Evolutionary conservation across 2,888 invertebrate genomes (phyloP).

Genomic region (Epistrophe eligans): DNA sequence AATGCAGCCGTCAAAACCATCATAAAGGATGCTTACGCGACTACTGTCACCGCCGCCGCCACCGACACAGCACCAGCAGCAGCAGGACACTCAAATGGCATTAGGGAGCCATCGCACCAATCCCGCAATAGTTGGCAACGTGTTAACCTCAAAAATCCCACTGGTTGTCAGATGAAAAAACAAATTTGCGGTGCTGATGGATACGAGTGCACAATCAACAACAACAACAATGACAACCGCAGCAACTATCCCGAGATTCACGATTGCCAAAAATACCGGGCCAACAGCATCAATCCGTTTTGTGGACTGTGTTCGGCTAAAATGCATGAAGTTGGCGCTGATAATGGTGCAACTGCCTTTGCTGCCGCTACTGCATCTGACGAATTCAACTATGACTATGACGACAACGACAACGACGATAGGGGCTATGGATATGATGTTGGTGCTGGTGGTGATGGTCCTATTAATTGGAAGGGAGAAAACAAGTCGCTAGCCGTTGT

Average conservation of each 20-base stretch:
- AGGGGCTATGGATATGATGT: conserved; percentile 34
- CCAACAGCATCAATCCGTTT: conserved; percentile 67
- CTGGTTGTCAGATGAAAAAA: conserved; percentile 72
- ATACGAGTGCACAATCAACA: conserved; percentile 54
- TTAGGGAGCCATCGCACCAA: conserved; percentile 51
- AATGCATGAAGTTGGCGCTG: conserved; percentile 62
- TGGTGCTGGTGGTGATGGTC: conserved; percentile 66
- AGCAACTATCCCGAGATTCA: conserved; percentile 69
- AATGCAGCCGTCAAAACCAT: conserved; percentile 66
- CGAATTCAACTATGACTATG: background rate
- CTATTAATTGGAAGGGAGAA: conserved; percentile 49
- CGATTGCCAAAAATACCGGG: conserved; percentile 73
- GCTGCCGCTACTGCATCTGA: conserved; percentile 26
- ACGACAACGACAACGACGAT: conserved; percentile 10
- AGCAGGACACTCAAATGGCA: conserved; percentile 51
- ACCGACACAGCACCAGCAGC: conserved; percentile 1
- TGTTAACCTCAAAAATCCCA: conserved; percentile 74
- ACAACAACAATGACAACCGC: conserved; percentile 56
- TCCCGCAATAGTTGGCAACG: conserved; percentile 72
- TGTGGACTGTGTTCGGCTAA: conserved; percentile 50
- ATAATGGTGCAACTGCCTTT: conserved; percentile 50
- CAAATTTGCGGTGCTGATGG: conserved; percentile 66
- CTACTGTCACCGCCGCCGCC: conserved; percentile 39
- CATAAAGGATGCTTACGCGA: conserved; percentile 61
- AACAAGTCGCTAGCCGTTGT: conserved; percentile 23